Percentiles rank a stretch among this genome's conserved stretches.
phyloP scores from a whole-genome alignment of 1,140 invertebrate genomes.

The Lucilia cuprina region DNA sequence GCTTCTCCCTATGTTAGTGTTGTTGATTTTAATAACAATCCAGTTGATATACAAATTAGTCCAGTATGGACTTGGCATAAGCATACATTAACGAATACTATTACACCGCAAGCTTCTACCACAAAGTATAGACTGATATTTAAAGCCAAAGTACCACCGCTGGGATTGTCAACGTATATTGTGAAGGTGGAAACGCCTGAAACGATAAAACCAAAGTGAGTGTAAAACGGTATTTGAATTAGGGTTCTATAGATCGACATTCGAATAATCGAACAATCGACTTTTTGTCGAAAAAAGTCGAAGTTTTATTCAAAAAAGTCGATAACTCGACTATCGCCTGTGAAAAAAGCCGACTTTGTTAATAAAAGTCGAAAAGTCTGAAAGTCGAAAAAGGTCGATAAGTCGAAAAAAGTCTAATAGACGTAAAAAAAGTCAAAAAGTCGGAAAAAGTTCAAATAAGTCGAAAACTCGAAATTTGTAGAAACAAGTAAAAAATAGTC shows the following conservation, averaged over 20 bases:
- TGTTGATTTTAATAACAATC: constrained; percentile 53
- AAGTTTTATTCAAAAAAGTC: no score
- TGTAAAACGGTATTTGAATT: background rate
- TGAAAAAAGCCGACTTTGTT: no score
- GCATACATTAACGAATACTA: constrained; percentile 47
- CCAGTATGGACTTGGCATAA: constrained; percentile 60
- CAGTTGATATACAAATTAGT: constrained; percentile 53
- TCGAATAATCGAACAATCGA: no score
- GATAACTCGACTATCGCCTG: no score
- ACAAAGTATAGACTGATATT: constrained; percentile 59
- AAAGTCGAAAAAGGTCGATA: no score
- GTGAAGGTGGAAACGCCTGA: constrained; percentile 45
- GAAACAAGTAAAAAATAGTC: no score
- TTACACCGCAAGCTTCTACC: constrained; percentile 57
- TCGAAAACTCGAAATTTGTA: no score
- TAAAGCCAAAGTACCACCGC: constrained; percentile 54
- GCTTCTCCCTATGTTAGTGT: constrained; percentile 67
- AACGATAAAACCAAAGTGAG: constrained; percentile 19
- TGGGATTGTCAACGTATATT: constrained; percentile 55
- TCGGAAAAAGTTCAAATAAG: no score
- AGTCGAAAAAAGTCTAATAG: no score
- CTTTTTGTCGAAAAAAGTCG: no score
- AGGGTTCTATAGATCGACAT: background rate
- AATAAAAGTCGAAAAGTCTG: no score
- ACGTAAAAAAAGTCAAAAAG: no score